Conservation (phyloP, 2,888 invertebrate species). For the Teinopalpus imperialis region DNA sequence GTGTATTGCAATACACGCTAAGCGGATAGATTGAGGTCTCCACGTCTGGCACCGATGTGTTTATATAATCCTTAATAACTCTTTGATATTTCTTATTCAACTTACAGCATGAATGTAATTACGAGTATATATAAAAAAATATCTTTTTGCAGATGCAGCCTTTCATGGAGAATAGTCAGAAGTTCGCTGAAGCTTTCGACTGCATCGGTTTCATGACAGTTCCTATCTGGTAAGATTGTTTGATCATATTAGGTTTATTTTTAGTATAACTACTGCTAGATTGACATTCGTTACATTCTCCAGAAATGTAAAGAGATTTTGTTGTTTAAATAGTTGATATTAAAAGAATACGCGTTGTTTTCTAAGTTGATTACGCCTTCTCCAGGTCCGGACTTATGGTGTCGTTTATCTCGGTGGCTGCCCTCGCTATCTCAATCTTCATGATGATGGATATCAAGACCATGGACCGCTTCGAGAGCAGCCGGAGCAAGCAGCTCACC, state of each 20-base stretch:
- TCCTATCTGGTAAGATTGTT: slow-evolving; percentile 93
- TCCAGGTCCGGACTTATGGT: slow-evolving; percentile 91
- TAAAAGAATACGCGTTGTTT: no score
- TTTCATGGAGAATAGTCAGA: slow-evolving; percentile 71
- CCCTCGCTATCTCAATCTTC: slow-evolving; percentile 89
- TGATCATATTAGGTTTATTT: no score
- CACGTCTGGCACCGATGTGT: no score
- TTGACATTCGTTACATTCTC: no score
- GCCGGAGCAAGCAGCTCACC: slow-evolving; percentile 95
- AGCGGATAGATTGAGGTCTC: no score
- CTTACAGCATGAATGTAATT: neutral
- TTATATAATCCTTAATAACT: no score
- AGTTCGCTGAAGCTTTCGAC: slow-evolving; percentile 90
- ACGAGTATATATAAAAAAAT: neutral
- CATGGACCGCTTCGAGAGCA: slow-evolving; percentile 98
- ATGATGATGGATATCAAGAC: slow-evolving; percentile 97
- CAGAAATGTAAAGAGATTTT: no score
- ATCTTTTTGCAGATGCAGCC: slow-evolving; percentile 72
- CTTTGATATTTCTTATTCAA: no score
- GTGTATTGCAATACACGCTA: no score
- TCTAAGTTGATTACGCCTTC: no score
- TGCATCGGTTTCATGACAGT: slow-evolving; percentile 95
- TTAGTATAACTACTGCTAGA: no score
- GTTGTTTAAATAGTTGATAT: no score
- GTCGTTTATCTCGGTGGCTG: slow-evolving; percentile 87